Conservation (phyloP, 2,888 invertebrate genomes). For the Tetranychus truncatus region DNA sequence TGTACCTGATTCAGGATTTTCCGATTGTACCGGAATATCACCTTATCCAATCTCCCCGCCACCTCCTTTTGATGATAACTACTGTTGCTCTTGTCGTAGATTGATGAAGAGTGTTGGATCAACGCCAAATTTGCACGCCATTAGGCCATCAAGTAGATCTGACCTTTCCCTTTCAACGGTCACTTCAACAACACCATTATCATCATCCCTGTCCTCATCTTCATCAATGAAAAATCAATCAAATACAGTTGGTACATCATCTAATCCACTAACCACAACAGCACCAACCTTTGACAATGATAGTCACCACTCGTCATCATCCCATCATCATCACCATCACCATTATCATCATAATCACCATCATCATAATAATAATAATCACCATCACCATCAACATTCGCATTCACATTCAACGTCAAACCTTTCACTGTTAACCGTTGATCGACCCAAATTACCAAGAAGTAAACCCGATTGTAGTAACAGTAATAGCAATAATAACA, state of each 20-base stretch:
- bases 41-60: background rate
- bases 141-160: background rate
- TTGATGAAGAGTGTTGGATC: background rate
- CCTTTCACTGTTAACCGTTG: slow-evolving; percentile 1
- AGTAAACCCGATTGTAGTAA: background rate
- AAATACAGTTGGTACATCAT: background rate
- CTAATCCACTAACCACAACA: too few species aligned
- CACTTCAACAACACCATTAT: background rate
- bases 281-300: background rate
- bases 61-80: slow-evolving; percentile 5
- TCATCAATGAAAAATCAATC: background rate
- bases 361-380: background rate
- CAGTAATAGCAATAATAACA: background rate
- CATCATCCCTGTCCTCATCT: background rate
- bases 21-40: background rate
- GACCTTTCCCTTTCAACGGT: background rate
- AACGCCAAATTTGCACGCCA: slow-evolving; percentile 1
- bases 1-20: background rate
- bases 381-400: background rate
- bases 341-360: background rate
- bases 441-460: slow-evolving; percentile 8
- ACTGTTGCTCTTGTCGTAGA: background rate
- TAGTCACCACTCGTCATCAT: background rate
- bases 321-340: background rate
- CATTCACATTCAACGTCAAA: background rate